Evolutionary conservation across 2,113 vertebrate genomes (phyloP).

Genomic region (Petrocephalus microphthalmus): DNA sequence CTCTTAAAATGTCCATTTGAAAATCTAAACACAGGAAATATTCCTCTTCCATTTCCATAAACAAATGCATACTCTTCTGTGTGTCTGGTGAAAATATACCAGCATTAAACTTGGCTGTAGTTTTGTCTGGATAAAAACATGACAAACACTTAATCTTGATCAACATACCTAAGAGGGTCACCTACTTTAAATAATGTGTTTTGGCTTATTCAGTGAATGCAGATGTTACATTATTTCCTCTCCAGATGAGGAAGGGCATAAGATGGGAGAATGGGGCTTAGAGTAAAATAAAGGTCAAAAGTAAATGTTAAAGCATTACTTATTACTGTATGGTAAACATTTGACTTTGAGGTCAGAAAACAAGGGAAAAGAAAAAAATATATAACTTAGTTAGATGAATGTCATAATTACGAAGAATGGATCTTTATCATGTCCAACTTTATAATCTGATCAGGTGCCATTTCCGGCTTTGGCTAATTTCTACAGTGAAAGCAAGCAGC

Average conservation of each 20-base stretch:
- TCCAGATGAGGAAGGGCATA: not conserved
- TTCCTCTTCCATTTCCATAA: not conserved
- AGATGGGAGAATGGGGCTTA: not conserved
- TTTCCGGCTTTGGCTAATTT: not conserved
- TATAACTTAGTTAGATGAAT: not conserved
- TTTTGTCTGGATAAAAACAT: not conserved
- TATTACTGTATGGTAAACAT: not conserved
- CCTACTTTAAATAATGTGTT: not conserved
- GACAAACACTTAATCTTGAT: not conserved
- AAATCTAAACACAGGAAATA: not conserved
- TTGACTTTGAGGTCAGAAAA: not conserved
- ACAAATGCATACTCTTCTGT: not conserved
- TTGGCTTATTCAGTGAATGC: not conserved
- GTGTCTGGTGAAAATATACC: not conserved
- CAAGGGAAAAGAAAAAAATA: not conserved
- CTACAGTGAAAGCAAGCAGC: not conserved
- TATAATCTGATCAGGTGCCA: slow-evolving; percentile 5
- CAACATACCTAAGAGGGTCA: not conserved
- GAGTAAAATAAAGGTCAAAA: not conserved
- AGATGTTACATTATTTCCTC: not conserved
- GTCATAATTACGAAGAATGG: too few relatives aligned
- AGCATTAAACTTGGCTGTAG: not conserved
- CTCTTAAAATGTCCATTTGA: not conserved
- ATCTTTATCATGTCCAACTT: too few relatives aligned
- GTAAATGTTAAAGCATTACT: not conserved